phyloP scores from a whole-genome alignment of 53 echinoderm and acorn worm genomes.

The Holothuria leucospilota region DNA sequence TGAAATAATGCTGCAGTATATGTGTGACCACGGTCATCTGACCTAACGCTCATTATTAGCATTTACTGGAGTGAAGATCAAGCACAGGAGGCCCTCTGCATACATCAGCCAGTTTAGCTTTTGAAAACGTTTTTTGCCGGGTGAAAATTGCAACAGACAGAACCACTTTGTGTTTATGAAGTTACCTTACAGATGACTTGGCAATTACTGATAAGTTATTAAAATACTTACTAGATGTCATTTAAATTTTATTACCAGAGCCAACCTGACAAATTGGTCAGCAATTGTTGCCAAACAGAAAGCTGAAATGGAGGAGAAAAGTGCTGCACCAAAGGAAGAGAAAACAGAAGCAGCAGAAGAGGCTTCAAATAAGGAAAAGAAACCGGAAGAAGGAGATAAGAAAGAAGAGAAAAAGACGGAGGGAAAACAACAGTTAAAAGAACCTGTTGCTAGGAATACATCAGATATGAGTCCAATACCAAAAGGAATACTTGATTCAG shows the following conservation, averaged over 20 bases:
- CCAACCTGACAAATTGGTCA: constrained; percentile 98
- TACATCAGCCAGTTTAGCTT: too few relatives aligned
- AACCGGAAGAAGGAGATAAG: constrained; percentile 3
- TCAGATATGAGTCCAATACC: constrained; percentile 16
- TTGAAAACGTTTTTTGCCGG: too few relatives aligned
- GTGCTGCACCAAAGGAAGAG: constrained; percentile 42
- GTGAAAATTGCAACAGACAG: too few relatives aligned
- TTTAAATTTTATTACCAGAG: constrained; percentile 40
- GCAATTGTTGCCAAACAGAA: constrained; percentile 95
- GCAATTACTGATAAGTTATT: too few relatives aligned
- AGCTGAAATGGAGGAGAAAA: constrained; percentile 71
- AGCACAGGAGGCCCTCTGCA: too few relatives aligned
- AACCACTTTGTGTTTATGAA: too few relatives aligned
- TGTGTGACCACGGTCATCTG: too few relatives aligned
- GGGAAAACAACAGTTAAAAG: neutral
- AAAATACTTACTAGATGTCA: too few relatives aligned
- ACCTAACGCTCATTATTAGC: too few relatives aligned
- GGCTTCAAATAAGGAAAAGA: constrained; percentile 3
- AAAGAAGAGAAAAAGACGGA: neutral
- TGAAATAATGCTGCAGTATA: too few relatives aligned
- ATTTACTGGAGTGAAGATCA: too few relatives aligned
- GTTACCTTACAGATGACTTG: too few relatives aligned
- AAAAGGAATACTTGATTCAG: constrained; percentile 15
- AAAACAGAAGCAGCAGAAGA: constrained; percentile 28
- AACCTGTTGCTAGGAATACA: neutral